Evolutionary conservation across 1,140 invertebrate genomes (phyloP).

Genomic region (Macrosteles quadrilineatus): DNA sequence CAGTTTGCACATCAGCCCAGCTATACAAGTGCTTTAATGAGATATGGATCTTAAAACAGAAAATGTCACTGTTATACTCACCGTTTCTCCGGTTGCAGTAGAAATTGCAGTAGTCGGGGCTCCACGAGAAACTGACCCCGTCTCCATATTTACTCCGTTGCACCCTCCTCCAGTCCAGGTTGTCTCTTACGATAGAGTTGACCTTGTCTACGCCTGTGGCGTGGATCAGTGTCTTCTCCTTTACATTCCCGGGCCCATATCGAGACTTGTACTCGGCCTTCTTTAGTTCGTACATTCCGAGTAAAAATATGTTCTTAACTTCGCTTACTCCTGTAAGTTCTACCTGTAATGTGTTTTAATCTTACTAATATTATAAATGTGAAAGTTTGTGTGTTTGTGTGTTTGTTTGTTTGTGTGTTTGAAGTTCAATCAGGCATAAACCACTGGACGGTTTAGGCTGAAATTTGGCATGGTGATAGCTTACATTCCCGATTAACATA

Average conservation of each 20-base stretch:
- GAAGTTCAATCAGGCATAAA: too few species aligned
- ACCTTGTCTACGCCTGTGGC: not conserved
- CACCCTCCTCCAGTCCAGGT: slow-evolving; percentile 3
- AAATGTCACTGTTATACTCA: too few species aligned
- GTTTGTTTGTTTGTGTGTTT: too few species aligned
- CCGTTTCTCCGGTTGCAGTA: slow-evolving; percentile 1
- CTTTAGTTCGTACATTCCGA: slow-evolving; percentile 18
- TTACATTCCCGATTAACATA: too few species aligned
- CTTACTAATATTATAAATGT: too few species aligned
- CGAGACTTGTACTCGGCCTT: slow-evolving; percentile 16
- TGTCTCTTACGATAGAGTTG: not conserved
- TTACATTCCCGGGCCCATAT: not conserved
- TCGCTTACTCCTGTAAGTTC: not conserved
- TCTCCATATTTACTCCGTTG: not conserved
- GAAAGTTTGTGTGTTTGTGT: too few species aligned
- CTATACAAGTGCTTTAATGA: too few species aligned
- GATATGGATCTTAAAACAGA: too few species aligned
- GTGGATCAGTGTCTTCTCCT: not conserved
- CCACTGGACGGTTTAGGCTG: too few species aligned
- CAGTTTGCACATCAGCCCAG: too few species aligned
- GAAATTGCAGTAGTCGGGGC: not conserved
- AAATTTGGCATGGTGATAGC: too few species aligned
- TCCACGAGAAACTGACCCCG: slow-evolving; percentile 3
- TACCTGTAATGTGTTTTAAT: too few species aligned
- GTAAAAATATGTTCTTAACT: not conserved